phyloP scores from a whole-genome alignment of 2,797 vertebrate species.

The Pteronotus mesoamericanus region DNA sequence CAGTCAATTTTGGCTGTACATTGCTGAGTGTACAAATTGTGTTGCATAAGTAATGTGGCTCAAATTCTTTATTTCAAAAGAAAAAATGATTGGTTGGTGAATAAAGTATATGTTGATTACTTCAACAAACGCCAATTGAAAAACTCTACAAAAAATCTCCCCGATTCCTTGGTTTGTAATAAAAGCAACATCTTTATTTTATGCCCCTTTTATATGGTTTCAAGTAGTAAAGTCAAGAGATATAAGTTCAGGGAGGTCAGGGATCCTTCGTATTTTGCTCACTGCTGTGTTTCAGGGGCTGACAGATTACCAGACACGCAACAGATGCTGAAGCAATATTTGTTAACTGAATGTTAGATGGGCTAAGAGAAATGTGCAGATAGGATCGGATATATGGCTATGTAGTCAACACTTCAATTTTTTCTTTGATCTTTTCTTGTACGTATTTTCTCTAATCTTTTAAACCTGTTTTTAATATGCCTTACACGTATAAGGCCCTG shows the following conservation, averaged over 20 bases:
- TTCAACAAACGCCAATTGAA: not conserved
- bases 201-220: not conserved
- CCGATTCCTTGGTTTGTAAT: not conserved
- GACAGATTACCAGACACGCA: not conserved
- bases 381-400: not conserved
- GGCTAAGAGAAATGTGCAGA: accelerated
- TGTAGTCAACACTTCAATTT: not conserved
- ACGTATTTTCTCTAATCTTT: not conserved
- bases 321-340: too few species aligned
- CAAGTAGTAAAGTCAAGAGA: not conserved
- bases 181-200: not conserved
- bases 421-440: not conserved
- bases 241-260: not conserved
- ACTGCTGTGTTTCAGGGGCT: not conserved
- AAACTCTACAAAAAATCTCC: not conserved
- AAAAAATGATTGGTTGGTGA: not conserved
- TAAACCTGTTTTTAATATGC: not conserved
- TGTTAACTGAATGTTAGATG: not conserved
- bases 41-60: not conserved
- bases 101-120: not conserved
- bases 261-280: not conserved
- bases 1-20: not conserved
- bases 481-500: too few species aligned
- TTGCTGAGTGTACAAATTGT: not conserved
- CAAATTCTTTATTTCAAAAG: not conserved